These are phyloP conservation scores for Agrochola litura DNA, from an alignment of 2,888 invertebrate species.

Conservation along the genomic window DNA sequence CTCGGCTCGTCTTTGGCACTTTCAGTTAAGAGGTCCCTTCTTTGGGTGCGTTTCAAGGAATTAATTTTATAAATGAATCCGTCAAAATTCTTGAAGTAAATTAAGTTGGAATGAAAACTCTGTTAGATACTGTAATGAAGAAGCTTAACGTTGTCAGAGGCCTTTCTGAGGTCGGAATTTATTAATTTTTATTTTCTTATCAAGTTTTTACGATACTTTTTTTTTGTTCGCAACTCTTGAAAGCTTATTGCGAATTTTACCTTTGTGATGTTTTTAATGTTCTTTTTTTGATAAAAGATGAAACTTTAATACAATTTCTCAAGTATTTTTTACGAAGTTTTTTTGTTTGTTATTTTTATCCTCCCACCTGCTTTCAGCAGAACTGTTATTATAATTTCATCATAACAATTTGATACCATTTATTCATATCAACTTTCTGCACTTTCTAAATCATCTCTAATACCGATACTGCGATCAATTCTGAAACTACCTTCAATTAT, in stretches of 20 bases:
- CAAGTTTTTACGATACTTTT: constrained; percentile 52
- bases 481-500: constrained; percentile 60
- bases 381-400: constrained; percentile 25
- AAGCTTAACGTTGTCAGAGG: constrained; percentile 61
- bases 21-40: constrained; percentile 73
- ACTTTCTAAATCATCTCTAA: constrained; percentile 61
- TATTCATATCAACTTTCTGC: constrained; percentile 54
- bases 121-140: constrained; percentile 68
- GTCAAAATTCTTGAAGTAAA: constrained; percentile 76
- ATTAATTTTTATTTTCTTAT: constrained; percentile 60
- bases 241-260: constrained; percentile 52
- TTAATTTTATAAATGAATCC: constrained; percentile 81
- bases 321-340: background rate
- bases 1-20: constrained; percentile 70
- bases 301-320: constrained; percentile 23
- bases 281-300: constrained; percentile 37
- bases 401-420: constrained; percentile 38
- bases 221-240: constrained; percentile 46
- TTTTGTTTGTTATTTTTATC: constrained; percentile 1
- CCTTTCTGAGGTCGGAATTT: constrained; percentile 60
- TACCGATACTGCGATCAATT: constrained; percentile 48
- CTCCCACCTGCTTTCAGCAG: constrained; percentile 19
- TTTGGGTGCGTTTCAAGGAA: constrained; percentile 72
- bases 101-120: constrained; percentile 74
- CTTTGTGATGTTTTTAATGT: constrained; percentile 52